Percentiles rank a stretch among this genome's conserved stretches.
Evolutionary conservation across 1,140 invertebrate genomes (phyloP).

Genomic region (Coenobita brevimanus): DNA sequence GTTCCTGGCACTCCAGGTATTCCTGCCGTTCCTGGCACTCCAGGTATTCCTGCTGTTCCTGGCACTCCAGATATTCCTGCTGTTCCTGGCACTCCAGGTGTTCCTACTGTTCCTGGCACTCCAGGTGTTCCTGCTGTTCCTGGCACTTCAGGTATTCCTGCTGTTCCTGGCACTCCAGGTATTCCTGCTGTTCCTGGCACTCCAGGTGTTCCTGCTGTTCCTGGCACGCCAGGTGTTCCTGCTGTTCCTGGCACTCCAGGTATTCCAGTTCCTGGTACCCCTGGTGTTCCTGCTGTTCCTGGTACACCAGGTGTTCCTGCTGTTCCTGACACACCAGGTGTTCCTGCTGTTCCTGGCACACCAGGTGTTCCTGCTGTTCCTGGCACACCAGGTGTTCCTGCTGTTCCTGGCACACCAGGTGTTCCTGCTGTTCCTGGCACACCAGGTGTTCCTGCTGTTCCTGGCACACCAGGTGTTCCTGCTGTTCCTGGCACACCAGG

Average conservation of each 20-base stretch:
- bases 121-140: conserved; percentile 7
- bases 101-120: conserved; percentile 22
- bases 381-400: not conserved
- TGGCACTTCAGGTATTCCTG: conserved; percentile 19
- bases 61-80: not conserved
- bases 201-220: conserved; percentile 7
- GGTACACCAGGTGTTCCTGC: conserved; percentile 2
- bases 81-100: conserved; percentile 17
- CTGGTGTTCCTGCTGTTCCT: conserved; percentile 9
- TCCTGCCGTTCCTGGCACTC: not conserved
- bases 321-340: not conserved
- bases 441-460: not conserved
- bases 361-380: conserved; percentile 9
- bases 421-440: not conserved
- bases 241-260: not conserved
- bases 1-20: conserved; percentile 2
- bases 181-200: not conserved
- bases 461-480: not conserved
- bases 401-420: not conserved
- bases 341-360: not conserved
- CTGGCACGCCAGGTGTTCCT: not conserved
- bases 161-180: conserved; percentile 1
- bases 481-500: not conserved
- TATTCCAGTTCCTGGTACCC: not conserved
- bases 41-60: conserved; percentile 6